A percentile compares a stretch with the other conserved stretches of the same genome.
These are phyloP conservation scores for Myripristis murdjan DNA, from an alignment of 2,797 vertebrate species.

Conservation along the genomic window DNA sequence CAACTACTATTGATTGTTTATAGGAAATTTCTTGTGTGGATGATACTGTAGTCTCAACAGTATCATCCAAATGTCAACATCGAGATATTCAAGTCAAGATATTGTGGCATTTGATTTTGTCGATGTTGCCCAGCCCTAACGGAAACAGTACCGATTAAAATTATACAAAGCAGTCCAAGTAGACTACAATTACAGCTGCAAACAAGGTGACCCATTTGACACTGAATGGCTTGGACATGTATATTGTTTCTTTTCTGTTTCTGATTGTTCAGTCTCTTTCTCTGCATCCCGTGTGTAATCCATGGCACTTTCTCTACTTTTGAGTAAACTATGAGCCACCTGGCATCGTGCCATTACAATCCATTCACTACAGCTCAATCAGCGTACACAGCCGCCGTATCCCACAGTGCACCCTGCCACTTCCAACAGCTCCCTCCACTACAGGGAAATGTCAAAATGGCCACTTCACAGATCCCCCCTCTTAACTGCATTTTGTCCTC, in stretches of 20 bases:
- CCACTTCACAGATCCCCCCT: conserved; percentile 43
- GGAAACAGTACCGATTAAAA: no score
- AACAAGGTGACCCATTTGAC: no score
- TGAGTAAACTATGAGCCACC: conserved; percentile 57
- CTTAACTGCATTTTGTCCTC: conserved; percentile 45
- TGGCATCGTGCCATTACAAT: conserved; percentile 67
- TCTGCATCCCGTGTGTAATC: conserved; percentile 22
- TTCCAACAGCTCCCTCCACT: conserved; percentile 56
- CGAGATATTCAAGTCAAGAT: no score
- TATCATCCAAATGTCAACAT: no score
- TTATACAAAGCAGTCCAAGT: no score
- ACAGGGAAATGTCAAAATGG: conserved; percentile 70
- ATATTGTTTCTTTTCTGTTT: background rate
- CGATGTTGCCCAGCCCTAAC: no score
- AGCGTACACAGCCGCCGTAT: conserved; percentile 53
- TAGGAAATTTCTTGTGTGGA: no score
- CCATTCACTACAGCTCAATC: conserved; percentile 69
- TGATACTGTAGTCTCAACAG: no score
- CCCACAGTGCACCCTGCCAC: conserved; percentile 53
- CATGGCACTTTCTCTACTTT: conserved; percentile 51
- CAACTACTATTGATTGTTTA: no score
- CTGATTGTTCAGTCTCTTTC: conserved; percentile 14
- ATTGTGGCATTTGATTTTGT: no score
- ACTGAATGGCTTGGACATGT: no score
- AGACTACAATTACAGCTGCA: no score